These are phyloP conservation scores for Temnothorax curvispinosus DNA, from an alignment of 1,140 invertebrate species.

Conservation along the genomic window DNA sequence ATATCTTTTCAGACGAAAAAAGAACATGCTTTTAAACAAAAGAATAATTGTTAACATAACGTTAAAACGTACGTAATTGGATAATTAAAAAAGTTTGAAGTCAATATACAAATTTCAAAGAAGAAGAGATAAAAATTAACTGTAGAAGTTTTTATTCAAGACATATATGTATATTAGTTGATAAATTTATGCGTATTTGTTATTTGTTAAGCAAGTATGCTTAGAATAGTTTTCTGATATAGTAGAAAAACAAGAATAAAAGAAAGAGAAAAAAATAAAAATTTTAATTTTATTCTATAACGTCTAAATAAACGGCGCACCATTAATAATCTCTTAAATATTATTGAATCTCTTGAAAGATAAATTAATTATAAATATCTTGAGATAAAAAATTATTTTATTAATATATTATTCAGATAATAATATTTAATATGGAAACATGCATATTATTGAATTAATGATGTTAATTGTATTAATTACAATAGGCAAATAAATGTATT, in stretches of 20 bases:
- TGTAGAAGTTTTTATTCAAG: background rate
- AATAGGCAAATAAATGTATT: too few species aligned
- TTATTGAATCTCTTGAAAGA: background rate
- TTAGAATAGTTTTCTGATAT: background rate
- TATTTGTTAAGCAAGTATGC: background rate
- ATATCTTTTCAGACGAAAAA: background rate
- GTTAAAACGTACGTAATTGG: background rate
- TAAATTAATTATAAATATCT: background rate
- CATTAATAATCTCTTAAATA: background rate
- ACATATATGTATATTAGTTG: background rate
- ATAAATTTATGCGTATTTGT: background rate
- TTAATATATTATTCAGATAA: background rate
- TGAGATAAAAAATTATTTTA: background rate
- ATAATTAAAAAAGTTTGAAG: background rate
- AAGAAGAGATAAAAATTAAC: background rate
- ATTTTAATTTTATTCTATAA: background rate
- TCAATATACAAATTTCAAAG: background rate
- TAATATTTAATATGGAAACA: background rate
- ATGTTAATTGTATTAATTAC: background rate
- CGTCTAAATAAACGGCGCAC: background rate
- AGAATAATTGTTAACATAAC: background rate
- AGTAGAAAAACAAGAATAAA: too few species aligned
- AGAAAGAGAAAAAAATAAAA: background rate
- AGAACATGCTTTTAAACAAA: background rate
- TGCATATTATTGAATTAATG: background rate